Evolutionary conservation across 2,113 vertebrate species (phyloP), one percentile per base, ranked within the genome.

Genomic region (Petrocephalus microphthalmus): DNA sequence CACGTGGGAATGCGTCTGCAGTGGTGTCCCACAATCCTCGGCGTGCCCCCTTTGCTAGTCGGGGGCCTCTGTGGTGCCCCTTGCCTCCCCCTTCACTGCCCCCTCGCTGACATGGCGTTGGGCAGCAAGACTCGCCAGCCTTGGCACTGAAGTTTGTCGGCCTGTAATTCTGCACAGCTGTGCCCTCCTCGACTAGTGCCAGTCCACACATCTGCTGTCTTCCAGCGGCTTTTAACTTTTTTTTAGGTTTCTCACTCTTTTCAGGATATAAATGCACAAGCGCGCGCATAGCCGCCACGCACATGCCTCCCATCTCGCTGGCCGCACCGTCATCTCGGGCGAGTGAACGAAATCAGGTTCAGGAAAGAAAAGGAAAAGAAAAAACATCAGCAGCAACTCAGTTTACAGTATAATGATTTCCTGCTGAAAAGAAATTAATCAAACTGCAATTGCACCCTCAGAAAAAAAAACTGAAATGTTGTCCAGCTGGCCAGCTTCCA

Each of bases 361-460:
- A 33, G 5, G 42, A 81, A 88, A 25, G 71, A 82, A 87, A 54
- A 42, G 42, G n/a, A n/a, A 42, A 42, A 42, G 42, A 42, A 71
- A 71, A 86, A 85, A 89, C 54, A 83, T 87, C 57, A 89, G 89
- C 85, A 90, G 51, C 45, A 81, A 88, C 87, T 90, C 86, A 54
- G 74, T 88, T 88, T 90, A 88, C 88, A 82, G 87, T 88, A 82
- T 88, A 90, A 91, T 91, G 89, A 90, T 89, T 89, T 90, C 89
- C 67, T 89, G 89, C 88, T 92, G 91, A 92, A 91, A 89, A 89
- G 86, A 90, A 90, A 91, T 88, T 90, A 89, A 83, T 84, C 88
- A 89, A 88, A 87, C 85, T 37, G 78, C 54, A 90, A 91, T 90
- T 91, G 64, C 49, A 52, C 87, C 86, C 87, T 67, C 88, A 42